phyloP scores from a whole-genome alignment of 1,140 invertebrate genomes.

The Papilio machaon region DNA sequence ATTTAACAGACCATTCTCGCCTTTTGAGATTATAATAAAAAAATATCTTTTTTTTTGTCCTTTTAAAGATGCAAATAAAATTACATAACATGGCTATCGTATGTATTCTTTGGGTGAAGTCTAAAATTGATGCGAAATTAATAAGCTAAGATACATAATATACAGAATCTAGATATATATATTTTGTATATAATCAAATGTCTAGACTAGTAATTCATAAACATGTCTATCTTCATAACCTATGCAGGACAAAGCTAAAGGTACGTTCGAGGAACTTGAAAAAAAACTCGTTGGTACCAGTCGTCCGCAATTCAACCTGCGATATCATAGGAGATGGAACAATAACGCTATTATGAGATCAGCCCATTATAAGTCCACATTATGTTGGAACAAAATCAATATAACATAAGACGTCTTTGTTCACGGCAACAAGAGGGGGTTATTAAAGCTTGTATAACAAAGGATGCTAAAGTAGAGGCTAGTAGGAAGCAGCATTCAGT shows the following conservation, averaged over 20 bases:
- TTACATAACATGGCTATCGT: neutral
- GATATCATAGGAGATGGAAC: constrained; percentile 5
- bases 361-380: neutral
- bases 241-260: neutral
- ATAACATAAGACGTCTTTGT: constrained; percentile 16
- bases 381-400: constrained; percentile 19
- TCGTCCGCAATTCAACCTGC: neutral
- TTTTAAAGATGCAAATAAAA: neutral
- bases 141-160: neutral
- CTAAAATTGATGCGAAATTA: neutral
- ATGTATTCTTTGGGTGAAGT: neutral
- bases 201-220: neutral
- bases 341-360: constrained; percentile 6
- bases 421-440: neutral
- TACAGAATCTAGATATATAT: neutral
- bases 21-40: neutral
- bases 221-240: neutral
- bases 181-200: neutral
- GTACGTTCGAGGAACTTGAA: neutral
- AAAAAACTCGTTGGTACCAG: constrained; percentile 11
- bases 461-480: neutral
- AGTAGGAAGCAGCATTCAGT: constrained; percentile 12
- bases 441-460: constrained; percentile 9
- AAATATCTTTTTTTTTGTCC: neutral
- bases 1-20: neutral